Evolutionary conservation across 2,888 invertebrate genomes (phyloP), one percentile per base, ranked within the genome.

Genomic region (Cynaeus angustus): DNA sequence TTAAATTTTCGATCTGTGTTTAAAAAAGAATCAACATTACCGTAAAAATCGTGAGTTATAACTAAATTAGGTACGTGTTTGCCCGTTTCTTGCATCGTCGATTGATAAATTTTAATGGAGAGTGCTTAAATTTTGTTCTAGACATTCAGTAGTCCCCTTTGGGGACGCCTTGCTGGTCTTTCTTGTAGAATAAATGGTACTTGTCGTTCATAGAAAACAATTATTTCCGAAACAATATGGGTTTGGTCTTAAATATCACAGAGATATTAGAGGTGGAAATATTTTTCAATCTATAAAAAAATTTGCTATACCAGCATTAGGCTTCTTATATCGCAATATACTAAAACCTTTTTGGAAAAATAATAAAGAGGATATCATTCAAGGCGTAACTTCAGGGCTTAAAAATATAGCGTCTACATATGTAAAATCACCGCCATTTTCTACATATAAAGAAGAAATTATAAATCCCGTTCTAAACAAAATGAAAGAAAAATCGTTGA

Each of bases 61-160:
- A n/a, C n/a, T n/a, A n/a, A n/a, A n/a, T n/a, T n/a, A n/a, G n/a
- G n/a, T n/a, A n/a, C n/a, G n/a, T n/a, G n/a, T n/a, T n/a, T n/a
- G n/a, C n/a, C n/a, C n/a, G n/a, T n/a, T n/a, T n/a, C n/a, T n/a
- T n/a, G n/a, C n/a, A n/a, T n/a, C n/a, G n/a, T 61, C 61, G 46
- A 30, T 61, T 61, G 48, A 61, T 48, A 61, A 61, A 61, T 48
- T 61, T 61, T 61, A 61, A 61, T 61, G 61, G 61, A 58, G 43
- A 61, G 61, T 61, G 61, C 45, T 61, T 61, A 61, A 61, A 61
- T 61, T 61, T 61, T 61, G 61, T 61, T 61, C 48, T 61, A 61
- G 61, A 61, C 48, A 61, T 61, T 61, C 61, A 58, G 43, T 58
- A 58, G n/a, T 37, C 13, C 30, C 30, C 33, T 53, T 12, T 53